Evolutionary conservation across 2,888 invertebrate species (phyloP).

Genomic region (Mythimna lalbum): DNA sequence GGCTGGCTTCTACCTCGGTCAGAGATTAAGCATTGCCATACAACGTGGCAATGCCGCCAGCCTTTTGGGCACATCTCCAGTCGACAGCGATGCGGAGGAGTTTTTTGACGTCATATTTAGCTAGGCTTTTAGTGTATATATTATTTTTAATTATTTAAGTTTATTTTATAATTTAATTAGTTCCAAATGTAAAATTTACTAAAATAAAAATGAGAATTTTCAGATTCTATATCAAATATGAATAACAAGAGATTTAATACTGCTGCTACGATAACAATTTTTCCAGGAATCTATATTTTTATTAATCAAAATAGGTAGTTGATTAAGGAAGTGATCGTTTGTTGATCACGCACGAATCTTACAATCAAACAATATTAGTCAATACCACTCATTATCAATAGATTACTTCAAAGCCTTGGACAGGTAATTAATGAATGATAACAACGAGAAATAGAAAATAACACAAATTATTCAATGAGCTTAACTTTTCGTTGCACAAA

Average conservation of each 20-base stretch:
- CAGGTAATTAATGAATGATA: slow-evolving; percentile 66
- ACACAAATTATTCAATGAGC: slow-evolving; percentile 46
- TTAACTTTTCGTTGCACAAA: slow-evolving; percentile 34
- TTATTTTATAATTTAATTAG: no score
- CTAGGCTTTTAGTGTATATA: no score
- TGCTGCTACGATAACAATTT: slow-evolving; percentile 9
- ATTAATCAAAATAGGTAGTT: slow-evolving; percentile 38
- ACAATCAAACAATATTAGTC: slow-evolving; percentile 67
- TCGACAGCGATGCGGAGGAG: no score
- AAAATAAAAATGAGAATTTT: no score
- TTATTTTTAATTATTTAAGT: no score
- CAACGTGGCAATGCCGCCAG: no score
- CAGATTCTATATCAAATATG: slow-evolving; percentile 34
- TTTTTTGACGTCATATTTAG: no score
- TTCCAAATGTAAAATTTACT: no score
- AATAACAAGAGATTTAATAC: slow-evolving; percentile 25
- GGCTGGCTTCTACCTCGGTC: no score
- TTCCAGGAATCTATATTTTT: slow-evolving; percentile 27
- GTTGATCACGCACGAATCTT: slow-evolving; percentile 55
- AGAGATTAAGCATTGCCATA: no score
- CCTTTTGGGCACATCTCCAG: no score
- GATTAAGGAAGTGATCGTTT: slow-evolving; percentile 53
- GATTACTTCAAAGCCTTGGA: slow-evolving; percentile 67
- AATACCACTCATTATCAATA: slow-evolving; percentile 67
- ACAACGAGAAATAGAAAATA: slow-evolving; percentile 58